phyloP scores from a whole-genome alignment of 2,888 invertebrate species.

The Protophormia terraenovae region DNA sequence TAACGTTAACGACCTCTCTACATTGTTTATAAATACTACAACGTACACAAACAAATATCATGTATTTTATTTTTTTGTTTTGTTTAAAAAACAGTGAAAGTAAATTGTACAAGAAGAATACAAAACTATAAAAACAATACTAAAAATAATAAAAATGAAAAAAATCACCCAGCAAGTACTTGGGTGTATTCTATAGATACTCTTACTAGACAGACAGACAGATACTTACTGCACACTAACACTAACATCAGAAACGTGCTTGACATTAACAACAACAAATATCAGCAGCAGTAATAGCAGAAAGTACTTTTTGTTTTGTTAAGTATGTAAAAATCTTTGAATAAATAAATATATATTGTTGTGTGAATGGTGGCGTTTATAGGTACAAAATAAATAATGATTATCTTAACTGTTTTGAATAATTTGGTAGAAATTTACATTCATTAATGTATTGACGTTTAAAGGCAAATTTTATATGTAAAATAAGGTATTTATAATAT shows the following conservation, averaged over 20 bases:
- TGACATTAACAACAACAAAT: not conserved
- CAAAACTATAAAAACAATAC: constrained; percentile 20
- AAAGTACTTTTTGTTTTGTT: not conserved
- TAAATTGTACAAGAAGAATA: constrained; percentile 40
- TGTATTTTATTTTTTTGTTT: not conserved
- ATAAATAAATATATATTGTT: not conserved
- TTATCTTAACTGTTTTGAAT: constrained; percentile 10
- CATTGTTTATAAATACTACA: not conserved
- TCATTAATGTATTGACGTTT: too few species aligned
- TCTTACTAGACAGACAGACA: not conserved
- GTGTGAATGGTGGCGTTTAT: not conserved
- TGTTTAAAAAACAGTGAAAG: constrained; percentile 47
- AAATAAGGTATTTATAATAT: too few species aligned
- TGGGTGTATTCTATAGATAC: constrained; percentile 25
- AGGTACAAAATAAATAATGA: not conserved
- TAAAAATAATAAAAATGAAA: constrained; percentile 3
- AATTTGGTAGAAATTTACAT: not conserved
- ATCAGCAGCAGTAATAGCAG: not conserved
- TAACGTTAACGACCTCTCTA: constrained; percentile 14
- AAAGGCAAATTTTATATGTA: too few species aligned
- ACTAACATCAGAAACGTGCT: constrained; percentile 14
- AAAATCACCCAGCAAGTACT: constrained; percentile 6
- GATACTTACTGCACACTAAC: not conserved
- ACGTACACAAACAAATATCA: not conserved
- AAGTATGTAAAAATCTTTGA: not conserved